Evolutionary conservation across 2,113 vertebrate species (phyloP), one percentile per base, ranked within the genome.

Genomic region (Dermatemys mawii): DNA sequence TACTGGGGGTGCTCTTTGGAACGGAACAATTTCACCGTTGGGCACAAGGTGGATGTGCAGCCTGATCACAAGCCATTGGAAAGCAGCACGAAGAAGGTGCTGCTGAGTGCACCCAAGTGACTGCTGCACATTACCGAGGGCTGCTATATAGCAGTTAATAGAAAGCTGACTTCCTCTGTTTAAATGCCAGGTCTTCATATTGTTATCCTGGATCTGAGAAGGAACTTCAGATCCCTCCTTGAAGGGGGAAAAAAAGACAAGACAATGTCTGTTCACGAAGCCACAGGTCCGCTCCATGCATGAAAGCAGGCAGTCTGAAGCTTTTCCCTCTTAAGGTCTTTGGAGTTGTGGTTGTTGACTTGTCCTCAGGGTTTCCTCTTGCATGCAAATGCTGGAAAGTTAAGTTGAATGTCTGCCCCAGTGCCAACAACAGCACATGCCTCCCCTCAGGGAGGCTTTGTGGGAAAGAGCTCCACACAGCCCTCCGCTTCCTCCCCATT

Each of bases 401-500:
- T 22, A 48, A 78, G 73, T n/a, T 57, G 35, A 55, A 2, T 17
- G 27, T 75, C 46, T 80, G 17, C 48, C 70, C n/a, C 2, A 0
- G 44, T 38, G 54, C 12, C 44, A 60, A 4, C 29, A n/a, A 51
- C 26, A 76, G 11, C 73, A 76, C 44, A 35, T 0, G 1, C 48
- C 46, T 83, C 11, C 82, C 9, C 73, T 46, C 6, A 76, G 41
- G 41, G 73, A 76, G 73, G 38, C 24, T 46, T n/a, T 83, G n/a
- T 38, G 48, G 24, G 35, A 5, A 46, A 91, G 19, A 29, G 87
- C 35, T 38, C 1, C 0, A 49, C 29, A 70, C 46, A 53, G 67
- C 55, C 46, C 32, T n/a, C 48, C 32, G 19, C 78, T 67, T 38
- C 5, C 2, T 11, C 0, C 0, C 3, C 83, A 2, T 24, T 2